Percentiles rank a stretch among this genome's conserved stretches.
Evolutionary conservation across 2,888 invertebrate genomes (phyloP).

Genomic region (Pristionchus japonicus): DNA sequence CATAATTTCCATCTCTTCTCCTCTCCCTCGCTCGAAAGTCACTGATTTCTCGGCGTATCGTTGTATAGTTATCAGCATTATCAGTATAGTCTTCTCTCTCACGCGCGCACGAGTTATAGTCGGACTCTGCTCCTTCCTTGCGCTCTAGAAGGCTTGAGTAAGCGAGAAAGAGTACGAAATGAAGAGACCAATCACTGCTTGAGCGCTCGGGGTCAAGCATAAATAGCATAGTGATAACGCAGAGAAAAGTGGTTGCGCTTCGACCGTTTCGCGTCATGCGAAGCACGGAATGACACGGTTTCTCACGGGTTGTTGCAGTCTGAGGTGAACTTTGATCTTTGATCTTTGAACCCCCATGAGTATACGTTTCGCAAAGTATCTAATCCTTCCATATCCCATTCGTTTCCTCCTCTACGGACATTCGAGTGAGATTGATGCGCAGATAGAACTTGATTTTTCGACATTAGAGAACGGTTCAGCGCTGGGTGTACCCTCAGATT

Average conservation of each 20-base stretch:
- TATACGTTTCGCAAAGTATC: background rate
- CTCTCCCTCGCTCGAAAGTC: background rate
- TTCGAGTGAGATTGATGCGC: background rate
- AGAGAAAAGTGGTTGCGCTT: background rate
- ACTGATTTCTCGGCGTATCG: background rate
- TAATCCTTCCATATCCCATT: background rate
- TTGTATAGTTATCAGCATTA: background rate
- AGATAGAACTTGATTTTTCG: background rate
- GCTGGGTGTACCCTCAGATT: no score
- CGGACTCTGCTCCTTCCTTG: background rate
- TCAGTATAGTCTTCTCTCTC: background rate
- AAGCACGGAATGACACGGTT: background rate
- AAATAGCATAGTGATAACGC: constrained; percentile 24
- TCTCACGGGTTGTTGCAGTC: background rate
- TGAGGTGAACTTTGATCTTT: background rate
- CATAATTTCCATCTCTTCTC: background rate
- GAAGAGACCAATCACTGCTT: background rate
- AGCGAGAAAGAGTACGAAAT: background rate
- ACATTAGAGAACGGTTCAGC: no score
- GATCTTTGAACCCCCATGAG: background rate
- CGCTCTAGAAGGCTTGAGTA: background rate
- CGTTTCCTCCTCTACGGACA: background rate
- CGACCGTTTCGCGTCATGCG: background rate
- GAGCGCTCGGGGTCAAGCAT: background rate
- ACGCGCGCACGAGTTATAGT: background rate